These are phyloP conservation scores for Lanius ludovicianus DNA, from an alignment of 2,113 vertebrate genomes.

Conservation along the genomic window DNA sequence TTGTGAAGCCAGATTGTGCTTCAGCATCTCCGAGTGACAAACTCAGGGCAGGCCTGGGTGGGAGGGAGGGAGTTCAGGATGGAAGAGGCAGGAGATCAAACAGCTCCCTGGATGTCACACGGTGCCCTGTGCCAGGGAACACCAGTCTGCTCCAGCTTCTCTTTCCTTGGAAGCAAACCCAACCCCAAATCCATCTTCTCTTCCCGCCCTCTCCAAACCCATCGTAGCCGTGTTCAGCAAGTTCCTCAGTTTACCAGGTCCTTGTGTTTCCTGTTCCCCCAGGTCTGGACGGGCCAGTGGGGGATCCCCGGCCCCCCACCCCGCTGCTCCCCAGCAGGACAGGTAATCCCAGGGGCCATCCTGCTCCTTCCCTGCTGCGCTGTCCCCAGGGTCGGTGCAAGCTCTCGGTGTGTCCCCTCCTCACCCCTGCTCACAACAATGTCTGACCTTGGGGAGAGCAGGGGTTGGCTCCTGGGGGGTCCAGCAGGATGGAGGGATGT, in stretches of 20 bases:
- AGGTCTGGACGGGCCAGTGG: neutral
- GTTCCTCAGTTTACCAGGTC: neutral
- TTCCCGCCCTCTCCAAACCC: neutral
- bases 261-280: neutral
- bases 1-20: neutral
- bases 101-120: neutral
- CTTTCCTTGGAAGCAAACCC: neutral
- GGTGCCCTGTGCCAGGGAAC: neutral
- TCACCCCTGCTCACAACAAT: neutral
- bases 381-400: fast-evolving
- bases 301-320: neutral
- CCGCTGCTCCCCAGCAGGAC: neutral
- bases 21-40: neutral
- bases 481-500: neutral
- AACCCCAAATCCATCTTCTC: neutral
- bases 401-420: neutral
- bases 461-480: neutral
- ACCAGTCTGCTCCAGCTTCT: neutral
- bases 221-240: fast-evolving
- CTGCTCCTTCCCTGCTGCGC: neutral
- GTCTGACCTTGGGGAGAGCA: neutral
- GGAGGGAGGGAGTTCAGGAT: neutral
- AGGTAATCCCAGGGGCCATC: neutral
- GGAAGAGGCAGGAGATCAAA: neutral
- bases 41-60: neutral